Conservation (phyloP, 2,888 invertebrate genomes). For the Pollenia labialis region DNA sequence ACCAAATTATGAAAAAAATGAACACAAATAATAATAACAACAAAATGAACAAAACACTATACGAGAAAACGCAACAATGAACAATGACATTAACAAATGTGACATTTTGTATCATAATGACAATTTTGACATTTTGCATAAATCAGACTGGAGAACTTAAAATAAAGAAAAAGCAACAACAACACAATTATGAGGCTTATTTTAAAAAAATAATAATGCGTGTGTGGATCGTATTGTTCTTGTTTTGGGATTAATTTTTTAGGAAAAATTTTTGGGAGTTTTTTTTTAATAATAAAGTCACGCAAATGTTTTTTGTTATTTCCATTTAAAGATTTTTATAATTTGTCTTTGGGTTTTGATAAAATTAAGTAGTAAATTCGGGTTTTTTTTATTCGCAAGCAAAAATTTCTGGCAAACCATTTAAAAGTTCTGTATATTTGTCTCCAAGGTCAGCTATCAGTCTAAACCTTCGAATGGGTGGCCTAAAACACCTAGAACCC, state of each 20-base stretch:
- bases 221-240: not conserved
- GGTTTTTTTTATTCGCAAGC: no score
- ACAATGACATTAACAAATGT: conserved; percentile 69
- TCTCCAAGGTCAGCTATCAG: no score
- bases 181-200: conserved; percentile 47
- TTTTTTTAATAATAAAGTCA: conserved; percentile 65
- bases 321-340: not conserved
- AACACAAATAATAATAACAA: conserved; percentile 1
- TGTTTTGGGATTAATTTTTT: conserved; percentile 24
- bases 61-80: conserved; percentile 27
- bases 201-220: conserved; percentile 52
- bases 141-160: conserved; percentile 54
- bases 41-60: not conserved
- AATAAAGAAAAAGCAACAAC: not conserved
- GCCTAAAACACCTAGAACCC: no score
- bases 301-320: conserved; percentile 54
- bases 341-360: not conserved
- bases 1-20: conserved; percentile 34
- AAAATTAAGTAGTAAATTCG: conserved; percentile 20
- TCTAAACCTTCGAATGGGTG: no score
- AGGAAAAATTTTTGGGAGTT: not conserved
- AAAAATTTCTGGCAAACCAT: no score
- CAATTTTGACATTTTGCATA: conserved; percentile 73
- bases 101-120: conserved; percentile 74
- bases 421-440: no score